Conservation (phyloP, 2,888 invertebrate genomes). For the Epirrhoe tristata region DNA sequence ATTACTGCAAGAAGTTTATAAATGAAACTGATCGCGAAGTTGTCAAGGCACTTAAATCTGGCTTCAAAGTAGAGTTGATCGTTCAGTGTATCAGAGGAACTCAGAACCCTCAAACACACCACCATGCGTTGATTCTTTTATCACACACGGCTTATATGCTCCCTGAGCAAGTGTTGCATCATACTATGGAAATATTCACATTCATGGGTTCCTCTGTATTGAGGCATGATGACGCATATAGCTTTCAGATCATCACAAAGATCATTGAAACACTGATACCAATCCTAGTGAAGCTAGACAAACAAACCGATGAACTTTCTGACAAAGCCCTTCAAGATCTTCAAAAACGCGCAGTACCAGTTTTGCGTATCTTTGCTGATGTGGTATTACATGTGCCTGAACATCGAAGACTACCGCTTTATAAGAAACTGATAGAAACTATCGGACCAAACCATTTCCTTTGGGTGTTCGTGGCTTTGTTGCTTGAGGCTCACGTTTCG, state of each 20-base stretch:
- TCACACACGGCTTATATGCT: constrained; percentile 91
- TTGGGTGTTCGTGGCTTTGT: constrained; percentile 89
- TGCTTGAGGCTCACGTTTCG: constrained; percentile 89
- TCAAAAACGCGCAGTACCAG: constrained; percentile 84
- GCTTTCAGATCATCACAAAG: constrained; percentile 96
- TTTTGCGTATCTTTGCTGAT: constrained; percentile 95
- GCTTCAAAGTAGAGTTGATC: constrained; percentile 90
- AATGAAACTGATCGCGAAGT: constrained; percentile 70
- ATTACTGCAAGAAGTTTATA: constrained; percentile 87
- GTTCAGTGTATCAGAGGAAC: constrained; percentile 96
- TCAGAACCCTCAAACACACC: constrained; percentile 97
- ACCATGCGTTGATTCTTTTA: constrained; percentile 94
- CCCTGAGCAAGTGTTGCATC: constrained; percentile 94
- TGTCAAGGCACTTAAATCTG: constrained; percentile 74
- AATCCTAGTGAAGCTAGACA: constrained; percentile 87
- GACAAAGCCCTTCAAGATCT: constrained; percentile 71
- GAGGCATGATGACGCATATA: constrained; percentile 97
- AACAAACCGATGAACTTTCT: constrained; percentile 65
- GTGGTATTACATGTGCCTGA: constrained; percentile 96
- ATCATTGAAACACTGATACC: constrained; percentile 96
- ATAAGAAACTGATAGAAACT: constrained; percentile 91
- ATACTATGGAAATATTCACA: constrained; percentile 98
- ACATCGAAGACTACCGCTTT: constrained; percentile 94
- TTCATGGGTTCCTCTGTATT: constrained; percentile 98
- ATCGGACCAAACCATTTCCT: constrained; percentile 88